Evolutionary conservation across 2,113 vertebrate genomes (phyloP).

Genomic region (Plotosus lineatus): DNA sequence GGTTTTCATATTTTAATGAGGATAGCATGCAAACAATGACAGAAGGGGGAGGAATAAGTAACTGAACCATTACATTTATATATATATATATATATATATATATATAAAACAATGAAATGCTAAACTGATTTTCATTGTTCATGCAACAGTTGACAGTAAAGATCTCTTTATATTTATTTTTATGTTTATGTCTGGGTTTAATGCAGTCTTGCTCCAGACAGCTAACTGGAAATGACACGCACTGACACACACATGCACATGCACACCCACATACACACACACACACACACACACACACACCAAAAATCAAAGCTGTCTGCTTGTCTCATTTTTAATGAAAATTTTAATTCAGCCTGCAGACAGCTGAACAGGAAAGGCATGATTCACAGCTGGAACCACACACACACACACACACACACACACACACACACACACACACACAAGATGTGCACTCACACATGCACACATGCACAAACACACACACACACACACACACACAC

Average conservation of each 20-base stretch:
- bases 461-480: conserved; percentile 18
- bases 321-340: conserved; percentile 47
- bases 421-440: not conserved
- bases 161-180: too few species aligned
- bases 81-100: too few species aligned
- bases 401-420: conserved; percentile 1
- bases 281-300: not conserved
- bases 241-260: not conserved
- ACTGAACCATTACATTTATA: too few species aligned
- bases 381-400: not conserved
- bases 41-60: too few species aligned
- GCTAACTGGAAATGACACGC: conserved; percentile 10
- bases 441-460: not conserved
- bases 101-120: too few species aligned
- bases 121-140: too few species aligned
- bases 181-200: not conserved
- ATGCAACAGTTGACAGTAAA: too few species aligned
- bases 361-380: not conserved
- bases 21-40: too few species aligned
- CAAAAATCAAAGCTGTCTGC: conserved; percentile 23
- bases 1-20: too few species aligned
- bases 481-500: conserved; percentile 22
- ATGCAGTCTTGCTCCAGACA: conserved; percentile 7
- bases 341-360: conserved; percentile 38
- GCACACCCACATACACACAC: conserved; percentile 11